These are phyloP conservation scores for Typhlichthys eigenmanni DNA, from an alignment of 2,797 vertebrate genomes.

Conservation along the genomic window DNA sequence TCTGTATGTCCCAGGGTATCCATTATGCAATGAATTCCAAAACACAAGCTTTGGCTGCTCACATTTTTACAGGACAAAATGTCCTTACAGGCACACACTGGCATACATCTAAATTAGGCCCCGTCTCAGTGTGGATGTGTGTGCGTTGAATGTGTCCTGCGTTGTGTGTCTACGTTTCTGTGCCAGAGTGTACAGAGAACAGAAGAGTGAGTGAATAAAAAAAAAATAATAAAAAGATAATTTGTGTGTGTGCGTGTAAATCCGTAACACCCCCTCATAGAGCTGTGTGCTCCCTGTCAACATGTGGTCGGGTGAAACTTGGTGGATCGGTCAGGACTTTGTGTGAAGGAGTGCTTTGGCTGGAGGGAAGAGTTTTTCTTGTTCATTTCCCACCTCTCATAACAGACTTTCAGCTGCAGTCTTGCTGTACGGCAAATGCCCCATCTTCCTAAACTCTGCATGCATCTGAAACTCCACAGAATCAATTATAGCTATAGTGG, in stretches of 20 bases:
- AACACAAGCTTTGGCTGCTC: no score
- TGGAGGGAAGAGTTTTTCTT: conserved; percentile 12
- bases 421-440: conserved; percentile 34
- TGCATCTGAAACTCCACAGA: conserved; percentile 39
- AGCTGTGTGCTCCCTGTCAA: conserved; percentile 30
- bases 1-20: no score
- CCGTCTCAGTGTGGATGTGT: neutral
- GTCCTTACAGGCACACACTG: no score
- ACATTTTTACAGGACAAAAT: no score
- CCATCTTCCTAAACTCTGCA: conserved; percentile 12
- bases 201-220: no score
- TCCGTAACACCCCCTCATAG: no score
- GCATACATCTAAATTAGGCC: no score
- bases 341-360: conserved; percentile 39
- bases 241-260: neutral
- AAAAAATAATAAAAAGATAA: no score
- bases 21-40: no score
- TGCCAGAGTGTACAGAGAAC: no score
- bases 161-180: no score
- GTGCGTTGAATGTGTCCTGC: no score
- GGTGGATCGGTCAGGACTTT: conserved; percentile 43
- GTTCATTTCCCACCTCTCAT: conserved; percentile 14
- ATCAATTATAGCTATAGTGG: conserved; percentile 51
- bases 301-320: conserved; percentile 32
- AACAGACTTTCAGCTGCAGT: conserved; percentile 30